Conservation (phyloP, 1,140 invertebrate species). For the Caenorhabditis latens region DNA sequence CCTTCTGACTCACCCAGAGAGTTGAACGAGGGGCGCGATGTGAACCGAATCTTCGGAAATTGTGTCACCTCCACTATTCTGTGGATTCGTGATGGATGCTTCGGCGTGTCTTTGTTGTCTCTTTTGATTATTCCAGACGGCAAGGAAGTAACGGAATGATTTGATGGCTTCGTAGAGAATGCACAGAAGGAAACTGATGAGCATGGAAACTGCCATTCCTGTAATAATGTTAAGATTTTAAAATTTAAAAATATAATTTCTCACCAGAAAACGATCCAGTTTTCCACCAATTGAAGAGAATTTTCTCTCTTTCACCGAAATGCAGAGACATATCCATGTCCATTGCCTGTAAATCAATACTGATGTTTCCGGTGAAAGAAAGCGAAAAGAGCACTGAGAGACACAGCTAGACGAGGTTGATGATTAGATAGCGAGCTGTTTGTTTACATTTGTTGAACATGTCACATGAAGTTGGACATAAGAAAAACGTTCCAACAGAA, state of each 20-base stretch:
- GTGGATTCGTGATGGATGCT: conserved; percentile 39
- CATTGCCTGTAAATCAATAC: conserved; percentile 5
- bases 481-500: neutral
- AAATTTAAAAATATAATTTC: neutral
- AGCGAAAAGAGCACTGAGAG: neutral
- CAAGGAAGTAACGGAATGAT: conserved; percentile 59
- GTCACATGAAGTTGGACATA: neutral
- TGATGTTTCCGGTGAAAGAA: neutral
- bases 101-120: conserved; percentile 20
- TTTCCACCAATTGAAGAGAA: conserved; percentile 58
- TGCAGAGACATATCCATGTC: conserved; percentile 59
- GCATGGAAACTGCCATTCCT: conserved; percentile 66
- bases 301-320: conserved; percentile 57
- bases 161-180: conserved; percentile 68
- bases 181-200: conserved; percentile 66
- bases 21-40: conserved; percentile 61
- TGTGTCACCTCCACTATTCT: conserved; percentile 31
- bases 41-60: conserved; percentile 52
- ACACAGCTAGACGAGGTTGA: neutral
- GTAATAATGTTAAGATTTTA: neutral
- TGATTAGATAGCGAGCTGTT: neutral
- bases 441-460: conserved; percentile 1
- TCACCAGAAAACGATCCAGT: conserved; percentile 46
- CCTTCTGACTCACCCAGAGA: conserved; percentile 41
- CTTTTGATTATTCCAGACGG: conserved; percentile 50